Percentiles rank a stretch among this genome's conserved stretches.
phyloP scores from a whole-genome alignment of 2,113 vertebrate species.

The Myrmophylax atrothorax region DNA sequence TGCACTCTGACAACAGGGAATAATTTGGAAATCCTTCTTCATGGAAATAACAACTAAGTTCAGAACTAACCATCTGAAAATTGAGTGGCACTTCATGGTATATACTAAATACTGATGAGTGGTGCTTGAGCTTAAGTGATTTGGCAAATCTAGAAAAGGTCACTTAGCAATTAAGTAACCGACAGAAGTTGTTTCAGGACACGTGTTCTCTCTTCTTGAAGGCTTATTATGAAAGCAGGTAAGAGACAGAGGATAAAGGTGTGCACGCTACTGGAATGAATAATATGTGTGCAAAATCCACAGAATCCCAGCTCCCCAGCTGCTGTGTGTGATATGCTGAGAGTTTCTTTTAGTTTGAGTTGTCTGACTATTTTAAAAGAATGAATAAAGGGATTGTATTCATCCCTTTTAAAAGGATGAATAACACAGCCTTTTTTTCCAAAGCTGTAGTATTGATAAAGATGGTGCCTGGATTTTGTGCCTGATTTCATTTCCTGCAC shows the following conservation, averaged over 20 bases:
- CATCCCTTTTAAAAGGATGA: not conserved
- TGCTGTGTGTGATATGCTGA: not conserved
- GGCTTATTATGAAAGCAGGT: slow-evolving; percentile 12
- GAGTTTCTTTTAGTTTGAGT: not conserved
- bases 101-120: not conserved
- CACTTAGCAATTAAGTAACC: slow-evolving; percentile 7
- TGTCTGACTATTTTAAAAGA: not conserved
- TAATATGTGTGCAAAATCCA: not conserved
- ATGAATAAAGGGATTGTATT: not conserved
- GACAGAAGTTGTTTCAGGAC: slow-evolving; percentile 16
- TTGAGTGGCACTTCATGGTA: not conserved
- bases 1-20: not conserved
- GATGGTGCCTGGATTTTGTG: not conserved
- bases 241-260: not conserved
- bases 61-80: not conserved
- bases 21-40: not conserved
- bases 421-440: not conserved
- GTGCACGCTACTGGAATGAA: not conserved
- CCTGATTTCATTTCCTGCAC: not conserved
- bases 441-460: not conserved
- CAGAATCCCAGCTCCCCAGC: not conserved
- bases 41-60: not conserved
- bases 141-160: slow-evolving; percentile 21
- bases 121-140: not conserved
- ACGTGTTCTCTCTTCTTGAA: not conserved